phyloP scores from a whole-genome alignment of 2,888 invertebrate genomes.

The Drosophila pegasa region DNA sequence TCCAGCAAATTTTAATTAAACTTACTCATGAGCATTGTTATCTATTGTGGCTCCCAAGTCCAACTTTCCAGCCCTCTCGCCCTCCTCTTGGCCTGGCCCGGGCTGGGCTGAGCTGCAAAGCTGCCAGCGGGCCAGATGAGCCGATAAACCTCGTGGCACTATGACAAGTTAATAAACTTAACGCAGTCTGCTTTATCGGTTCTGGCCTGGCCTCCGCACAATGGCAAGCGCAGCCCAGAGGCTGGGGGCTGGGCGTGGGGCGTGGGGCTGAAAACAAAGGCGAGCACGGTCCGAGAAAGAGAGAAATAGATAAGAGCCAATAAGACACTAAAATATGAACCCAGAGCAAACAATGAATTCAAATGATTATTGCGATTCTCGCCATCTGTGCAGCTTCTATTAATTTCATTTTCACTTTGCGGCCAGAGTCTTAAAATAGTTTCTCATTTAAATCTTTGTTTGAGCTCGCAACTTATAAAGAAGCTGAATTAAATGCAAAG shows the following conservation, averaged over 20 bases:
- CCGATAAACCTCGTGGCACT: constrained; percentile 51
- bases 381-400: not conserved
- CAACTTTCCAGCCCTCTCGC: not conserved
- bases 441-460: not conserved
- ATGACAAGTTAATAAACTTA: constrained; percentile 59
- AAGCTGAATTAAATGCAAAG: too few species aligned
- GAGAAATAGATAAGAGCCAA: constrained; percentile 19
- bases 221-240: constrained; percentile 6
- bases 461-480: too few species aligned
- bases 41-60: constrained; percentile 14
- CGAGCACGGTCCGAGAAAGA: not conserved
- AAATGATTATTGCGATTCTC: constrained; percentile 5
- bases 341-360: constrained; percentile 17
- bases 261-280: not conserved
- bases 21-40: constrained; percentile 49
- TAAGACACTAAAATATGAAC: constrained; percentile 21
- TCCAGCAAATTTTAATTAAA: constrained; percentile 44
- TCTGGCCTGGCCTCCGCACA: constrained; percentile 12
- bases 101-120: constrained; percentile 21
- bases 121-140: constrained; percentile 37
- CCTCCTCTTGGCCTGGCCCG: not conserved
- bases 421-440: not conserved
- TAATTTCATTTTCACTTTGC: not conserved
- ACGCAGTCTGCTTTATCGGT: constrained; percentile 43
- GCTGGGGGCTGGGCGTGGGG: not conserved